Percentiles rank a stretch among this genome's conserved stretches.
These are phyloP conservation scores for Zenarchopterus dispar DNA, from an alignment of 2,797 vertebrate genomes.

Conservation along the genomic window DNA sequence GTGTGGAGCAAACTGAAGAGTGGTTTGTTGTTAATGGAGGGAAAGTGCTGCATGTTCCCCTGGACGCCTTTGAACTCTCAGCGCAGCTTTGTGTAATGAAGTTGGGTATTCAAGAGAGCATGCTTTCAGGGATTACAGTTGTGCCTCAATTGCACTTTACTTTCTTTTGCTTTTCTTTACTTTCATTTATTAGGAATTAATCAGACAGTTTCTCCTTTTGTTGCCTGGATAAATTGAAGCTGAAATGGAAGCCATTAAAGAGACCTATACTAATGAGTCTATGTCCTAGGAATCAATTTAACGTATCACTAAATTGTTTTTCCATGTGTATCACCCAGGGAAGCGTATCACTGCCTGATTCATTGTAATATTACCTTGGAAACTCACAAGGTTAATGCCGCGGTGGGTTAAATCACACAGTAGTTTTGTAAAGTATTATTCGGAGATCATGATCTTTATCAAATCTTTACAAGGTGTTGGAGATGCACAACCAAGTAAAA, in stretches of 20 bases:
- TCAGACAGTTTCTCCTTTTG: not conserved
- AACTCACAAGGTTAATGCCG: not conserved
- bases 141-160: not conserved
- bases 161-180: not conserved
- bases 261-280: not conserved
- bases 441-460: too few relatives aligned
- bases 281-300: not conserved
- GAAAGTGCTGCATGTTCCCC: slow-evolving; percentile 9
- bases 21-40: not conserved
- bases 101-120: slow-evolving; percentile 5
- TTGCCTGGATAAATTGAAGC: not conserved
- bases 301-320: slow-evolving; percentile 1
- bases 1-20: slow-evolving; percentile 14
- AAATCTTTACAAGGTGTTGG: too few relatives aligned
- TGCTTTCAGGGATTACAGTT: not conserved
- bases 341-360: not conserved
- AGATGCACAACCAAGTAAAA: too few relatives aligned
- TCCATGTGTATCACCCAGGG: not conserved
- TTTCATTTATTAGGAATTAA: not conserved
- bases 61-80: slow-evolving; percentile 7
- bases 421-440: too few relatives aligned
- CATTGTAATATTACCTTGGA: not conserved
- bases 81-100: slow-evolving; percentile 13
- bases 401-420: too few relatives aligned
- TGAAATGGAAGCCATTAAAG: not conserved